Conservation (phyloP, 2,797 vertebrate genomes). For the Selene dorsalis region DNA sequence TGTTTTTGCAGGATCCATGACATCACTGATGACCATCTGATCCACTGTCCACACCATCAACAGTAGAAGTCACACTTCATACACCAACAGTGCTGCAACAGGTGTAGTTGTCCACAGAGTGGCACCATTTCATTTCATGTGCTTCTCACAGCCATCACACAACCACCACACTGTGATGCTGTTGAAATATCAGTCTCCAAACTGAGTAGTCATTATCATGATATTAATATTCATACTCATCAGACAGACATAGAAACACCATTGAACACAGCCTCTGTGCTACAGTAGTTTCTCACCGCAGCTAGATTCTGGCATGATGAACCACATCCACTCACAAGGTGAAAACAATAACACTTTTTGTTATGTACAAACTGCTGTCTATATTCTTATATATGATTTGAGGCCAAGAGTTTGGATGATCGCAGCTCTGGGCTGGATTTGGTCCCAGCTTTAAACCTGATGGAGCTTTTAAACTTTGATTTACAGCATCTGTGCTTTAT, state of each 20-base stretch:
- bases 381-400: not conserved
- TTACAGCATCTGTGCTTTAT: not conserved
- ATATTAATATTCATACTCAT: no score
- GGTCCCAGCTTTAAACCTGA: not conserved
- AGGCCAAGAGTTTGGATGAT: accelerated
- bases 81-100: not conserved
- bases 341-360: no score
- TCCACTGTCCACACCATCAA: no score
- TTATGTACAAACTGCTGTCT: no score
- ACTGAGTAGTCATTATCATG: not conserved
- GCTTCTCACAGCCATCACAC: not conserved
- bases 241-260: no score
- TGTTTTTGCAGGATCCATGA: no score
- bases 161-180: not conserved
- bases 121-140: not conserved
- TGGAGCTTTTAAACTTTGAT: not conserved
- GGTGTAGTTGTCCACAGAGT: conserved; percentile 22
- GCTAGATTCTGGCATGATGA: no score
- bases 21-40: no score
- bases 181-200: not conserved
- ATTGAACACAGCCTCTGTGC: no score
- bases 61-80: no score
- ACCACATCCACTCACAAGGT: no score
- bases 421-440: not conserved
- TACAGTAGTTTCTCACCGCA: no score